Percentiles rank a stretch among this genome's conserved stretches.
Evolutionary conservation across 2,888 invertebrate species (phyloP).

Genomic region (Drosophila subquinaria): DNA sequence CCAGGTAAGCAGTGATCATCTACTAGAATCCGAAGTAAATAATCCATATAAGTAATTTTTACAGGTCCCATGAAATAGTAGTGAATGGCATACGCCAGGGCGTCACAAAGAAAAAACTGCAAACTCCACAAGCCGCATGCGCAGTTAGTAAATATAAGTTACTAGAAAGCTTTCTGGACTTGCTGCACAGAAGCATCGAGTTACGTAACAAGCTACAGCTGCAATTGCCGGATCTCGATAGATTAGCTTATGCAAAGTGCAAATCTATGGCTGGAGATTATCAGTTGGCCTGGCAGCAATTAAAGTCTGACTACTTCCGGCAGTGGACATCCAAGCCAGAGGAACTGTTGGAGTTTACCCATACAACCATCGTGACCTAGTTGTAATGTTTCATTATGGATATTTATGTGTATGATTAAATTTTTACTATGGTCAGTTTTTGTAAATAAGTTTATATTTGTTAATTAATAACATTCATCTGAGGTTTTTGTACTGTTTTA

Average conservation of each 20-base stretch:
- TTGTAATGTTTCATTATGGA: background rate
- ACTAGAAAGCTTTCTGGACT: constrained; percentile 86
- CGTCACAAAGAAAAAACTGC: constrained; percentile 88
- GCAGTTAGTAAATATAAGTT: constrained; percentile 87
- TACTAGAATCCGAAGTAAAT: background rate
- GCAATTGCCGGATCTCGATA: constrained; percentile 29
- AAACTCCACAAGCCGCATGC: constrained; percentile 85
- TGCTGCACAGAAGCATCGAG: constrained; percentile 83
- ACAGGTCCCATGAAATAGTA: constrained; percentile 89
- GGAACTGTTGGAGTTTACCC: constrained; percentile 61
- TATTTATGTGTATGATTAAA: background rate
- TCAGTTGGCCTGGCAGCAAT: constrained; percentile 85
- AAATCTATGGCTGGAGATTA: constrained; percentile 80
- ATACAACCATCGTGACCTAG: background rate
- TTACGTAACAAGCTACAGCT: constrained; percentile 48
- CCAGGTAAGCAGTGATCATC: constrained; percentile 57
- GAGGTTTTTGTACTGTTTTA: constrained; percentile 5
- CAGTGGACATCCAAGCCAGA: constrained; percentile 87
- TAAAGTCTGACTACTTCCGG: constrained; percentile 86
- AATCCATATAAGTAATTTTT: constrained; percentile 73
- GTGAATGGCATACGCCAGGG: constrained; percentile 93
- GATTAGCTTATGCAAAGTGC: constrained; percentile 63
- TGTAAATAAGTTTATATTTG: background rate
- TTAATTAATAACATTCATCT: background rate
- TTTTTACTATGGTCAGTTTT: background rate